Evolutionary conservation across 92 coral and sea anemone species (phyloP), one percentile per base, ranked within the genome.

Genomic region (Paragorgia papillata): DNA sequence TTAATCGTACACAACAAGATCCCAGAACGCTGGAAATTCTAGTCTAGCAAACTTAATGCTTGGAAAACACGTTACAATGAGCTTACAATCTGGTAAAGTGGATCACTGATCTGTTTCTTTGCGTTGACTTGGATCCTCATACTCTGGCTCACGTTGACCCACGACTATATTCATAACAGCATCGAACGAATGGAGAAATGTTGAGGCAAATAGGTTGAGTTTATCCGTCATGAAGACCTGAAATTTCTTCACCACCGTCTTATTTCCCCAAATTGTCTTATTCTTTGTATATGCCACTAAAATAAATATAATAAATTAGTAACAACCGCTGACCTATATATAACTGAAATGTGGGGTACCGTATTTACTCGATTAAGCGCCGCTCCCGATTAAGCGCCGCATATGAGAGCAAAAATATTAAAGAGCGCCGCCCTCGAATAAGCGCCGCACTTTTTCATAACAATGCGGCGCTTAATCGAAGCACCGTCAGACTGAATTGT

Each of bases 171-270:
- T 92, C 25, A 76, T 74, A 34, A 84, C 82, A 0, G 98, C 89
- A 58, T 94, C 66, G 64, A 84, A 91, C n/a, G 90, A 64, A 43
- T 86, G 87, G 53, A 62, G 39, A 76, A 91, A 90, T 24, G 75
- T 83, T 17, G 66, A 75, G 0, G 88, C 66, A 54, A 94, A 94
- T 7, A 85, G 37, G 29, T 66, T 66, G 79, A 73, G 69, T 82
- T 94, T 94, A 8, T 83, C 24, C 8, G 44, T 27, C 66, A 73
- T 48, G 25, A 90, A 94, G 4, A 40, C 44, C 15, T 69, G 29
- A 51, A 86, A 79, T 50, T 82, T 84, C 15, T 88, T 83, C 44
- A 83, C 49, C 7, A 55, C 46, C 3, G 96, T 82, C 84, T 33
- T 85, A 57, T 86, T 86, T 29, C 76, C 58, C 80, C 76, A 74